A percentile compares a stretch with the other conserved stretches of the same genome.
Conservation (phyloP, 2,888 invertebrate species). For the Colletes collaris region DNA sequence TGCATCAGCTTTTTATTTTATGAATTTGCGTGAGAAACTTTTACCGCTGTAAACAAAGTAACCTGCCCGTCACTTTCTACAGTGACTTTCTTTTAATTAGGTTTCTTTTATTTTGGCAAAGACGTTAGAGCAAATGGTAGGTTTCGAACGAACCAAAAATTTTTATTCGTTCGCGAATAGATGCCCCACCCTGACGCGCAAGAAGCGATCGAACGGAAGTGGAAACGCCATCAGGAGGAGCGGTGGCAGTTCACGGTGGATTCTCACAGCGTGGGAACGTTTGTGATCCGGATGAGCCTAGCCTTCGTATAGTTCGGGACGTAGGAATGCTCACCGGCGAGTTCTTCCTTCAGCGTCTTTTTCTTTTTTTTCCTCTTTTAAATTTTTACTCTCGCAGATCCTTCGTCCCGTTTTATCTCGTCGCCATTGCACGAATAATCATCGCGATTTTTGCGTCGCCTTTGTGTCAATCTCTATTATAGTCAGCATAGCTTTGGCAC, state of each 20-base stretch:
- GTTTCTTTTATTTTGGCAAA: too few species aligned
- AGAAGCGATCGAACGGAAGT: conserved; percentile 57
- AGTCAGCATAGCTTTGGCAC: too few species aligned
- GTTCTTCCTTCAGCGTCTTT: conserved; percentile 55
- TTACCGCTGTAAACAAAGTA: background rate
- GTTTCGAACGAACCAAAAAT: too few species aligned
- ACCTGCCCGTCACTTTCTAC: background rate
- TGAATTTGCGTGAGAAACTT: background rate
- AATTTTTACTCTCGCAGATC: conserved; percentile 4
- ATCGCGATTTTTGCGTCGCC: conserved; percentile 14
- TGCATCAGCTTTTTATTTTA: background rate
- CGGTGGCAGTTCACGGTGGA: conserved; percentile 45
- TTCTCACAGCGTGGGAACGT: conserved; percentile 63
- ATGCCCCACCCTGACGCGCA: background rate
- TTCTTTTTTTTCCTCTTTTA: conserved; percentile 13
- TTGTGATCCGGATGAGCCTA: conserved; percentile 60
- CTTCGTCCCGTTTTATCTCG: conserved; percentile 29
- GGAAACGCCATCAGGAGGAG: conserved; percentile 54
- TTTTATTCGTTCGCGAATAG: too few species aligned
- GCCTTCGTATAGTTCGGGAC: conserved; percentile 45
- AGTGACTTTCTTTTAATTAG: background rate
- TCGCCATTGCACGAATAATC: conserved; percentile 32
- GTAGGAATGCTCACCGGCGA: conserved; percentile 68
- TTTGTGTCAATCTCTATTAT: conserved; percentile 8
- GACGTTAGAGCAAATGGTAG: too few species aligned